Percentiles rank a stretch among this genome's conserved stretches.
Conservation (phyloP, 2,888 invertebrate species). For the Horisme vitalbata region DNA sequence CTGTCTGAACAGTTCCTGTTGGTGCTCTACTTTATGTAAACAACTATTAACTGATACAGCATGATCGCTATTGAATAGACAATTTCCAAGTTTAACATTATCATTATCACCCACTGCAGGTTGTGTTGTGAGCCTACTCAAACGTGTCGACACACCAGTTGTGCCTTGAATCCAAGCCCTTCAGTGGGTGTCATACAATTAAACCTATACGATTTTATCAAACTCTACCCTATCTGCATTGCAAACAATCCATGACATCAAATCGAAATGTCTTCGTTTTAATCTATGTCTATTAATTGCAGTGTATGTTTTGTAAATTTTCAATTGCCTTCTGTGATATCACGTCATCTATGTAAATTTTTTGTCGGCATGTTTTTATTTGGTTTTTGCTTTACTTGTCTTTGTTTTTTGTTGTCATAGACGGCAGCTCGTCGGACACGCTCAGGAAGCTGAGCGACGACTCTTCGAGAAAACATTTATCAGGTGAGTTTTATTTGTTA, state of each 20-base stretch:
- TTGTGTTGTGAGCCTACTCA: constrained; percentile 54
- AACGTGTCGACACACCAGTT: constrained; percentile 47
- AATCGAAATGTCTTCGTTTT: constrained; percentile 12
- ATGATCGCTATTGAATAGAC: constrained; percentile 41
- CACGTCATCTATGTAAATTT: constrained; percentile 44
- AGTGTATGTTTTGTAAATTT: constrained; percentile 40
- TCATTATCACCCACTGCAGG: constrained; percentile 52
- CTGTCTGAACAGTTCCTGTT: too few relatives aligned
- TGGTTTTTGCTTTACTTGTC: constrained; percentile 75
- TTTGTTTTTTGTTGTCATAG: constrained; percentile 77
- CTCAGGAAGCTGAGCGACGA: constrained; percentile 79
- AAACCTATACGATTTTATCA: constrained; percentile 43
- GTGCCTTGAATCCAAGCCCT: constrained; percentile 43
- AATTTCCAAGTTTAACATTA: constrained; percentile 40
- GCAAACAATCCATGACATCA: constrained; percentile 25
- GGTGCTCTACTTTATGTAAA: constrained; percentile 24
- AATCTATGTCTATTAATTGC: constrained; percentile 43
- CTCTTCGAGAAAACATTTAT: constrained; percentile 79
- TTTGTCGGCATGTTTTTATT: constrained; percentile 66
- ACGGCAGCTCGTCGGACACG: constrained; percentile 77
- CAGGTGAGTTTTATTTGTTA: constrained; percentile 61
- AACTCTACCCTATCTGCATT: constrained; percentile 46
- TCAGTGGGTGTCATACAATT: constrained; percentile 51
- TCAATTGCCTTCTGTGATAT: constrained; percentile 40
- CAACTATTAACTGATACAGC: constrained; percentile 22